phyloP scores from a whole-genome alignment of 2,797 vertebrate species.

The Sebastes trivittatus region DNA sequence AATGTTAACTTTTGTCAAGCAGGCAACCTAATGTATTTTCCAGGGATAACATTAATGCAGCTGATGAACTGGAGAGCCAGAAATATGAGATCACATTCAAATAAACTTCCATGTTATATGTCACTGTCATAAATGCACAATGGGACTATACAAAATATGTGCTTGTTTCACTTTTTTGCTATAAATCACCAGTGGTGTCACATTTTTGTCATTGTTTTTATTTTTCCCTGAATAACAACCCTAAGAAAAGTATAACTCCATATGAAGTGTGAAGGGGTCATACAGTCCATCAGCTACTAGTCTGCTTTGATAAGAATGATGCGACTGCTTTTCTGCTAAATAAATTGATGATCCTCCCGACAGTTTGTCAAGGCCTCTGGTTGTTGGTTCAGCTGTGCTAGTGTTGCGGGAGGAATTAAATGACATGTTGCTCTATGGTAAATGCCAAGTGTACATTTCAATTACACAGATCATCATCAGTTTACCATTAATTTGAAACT shows the following conservation, averaged over 20 bases:
- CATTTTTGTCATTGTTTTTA: conserved; percentile 11
- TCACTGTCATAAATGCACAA: conserved; percentile 33
- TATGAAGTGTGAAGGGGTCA: neutral
- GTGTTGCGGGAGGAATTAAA: conserved; percentile 15
- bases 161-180: neutral
- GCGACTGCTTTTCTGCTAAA: conserved; percentile 5
- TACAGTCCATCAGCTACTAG: neutral
- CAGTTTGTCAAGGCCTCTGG: neutral
- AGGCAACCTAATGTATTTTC: neutral
- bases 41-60: neutral
- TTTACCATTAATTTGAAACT: conserved; percentile 28
- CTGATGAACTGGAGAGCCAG: neutral
- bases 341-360: conserved; percentile 31
- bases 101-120: neutral
- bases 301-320: neutral
- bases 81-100: neutral
- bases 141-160: neutral
- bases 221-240: neutral
- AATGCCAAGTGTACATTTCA: conserved; percentile 36
- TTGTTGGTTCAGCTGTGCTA: conserved; percentile 59
- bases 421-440: conserved; percentile 17
- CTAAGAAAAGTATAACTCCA: neutral
- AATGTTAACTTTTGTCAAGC: neutral
- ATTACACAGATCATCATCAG: conserved; percentile 32
- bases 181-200: conserved; percentile 2